phyloP scores from a whole-genome alignment of 2,113 vertebrate genomes.

The Grus americana region DNA sequence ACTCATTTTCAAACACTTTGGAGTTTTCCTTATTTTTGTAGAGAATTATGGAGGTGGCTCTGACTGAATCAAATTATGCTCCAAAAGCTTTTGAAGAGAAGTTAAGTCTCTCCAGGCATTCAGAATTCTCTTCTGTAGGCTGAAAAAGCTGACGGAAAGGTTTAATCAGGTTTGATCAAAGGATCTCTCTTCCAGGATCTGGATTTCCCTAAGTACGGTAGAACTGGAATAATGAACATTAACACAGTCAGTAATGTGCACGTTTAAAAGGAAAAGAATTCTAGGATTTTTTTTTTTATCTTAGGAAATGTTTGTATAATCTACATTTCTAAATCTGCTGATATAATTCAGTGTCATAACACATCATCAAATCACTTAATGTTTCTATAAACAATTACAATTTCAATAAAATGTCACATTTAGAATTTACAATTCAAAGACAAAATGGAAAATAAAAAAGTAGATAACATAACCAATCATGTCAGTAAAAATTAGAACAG shows the following conservation, averaged over 20 bases:
- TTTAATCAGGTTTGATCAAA: slow-evolving; percentile 41
- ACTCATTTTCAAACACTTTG: neutral
- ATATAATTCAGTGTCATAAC: neutral
- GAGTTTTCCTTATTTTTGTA: neutral
- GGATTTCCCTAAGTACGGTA: neutral
- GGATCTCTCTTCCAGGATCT: neutral
- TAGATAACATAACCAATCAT: neutral
- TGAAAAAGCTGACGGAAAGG: neutral
- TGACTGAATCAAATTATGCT: slow-evolving; percentile 32
- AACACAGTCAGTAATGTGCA: neutral
- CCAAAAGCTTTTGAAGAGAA: slow-evolving; percentile 57
- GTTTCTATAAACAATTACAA: neutral
- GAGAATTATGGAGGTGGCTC: slow-evolving; percentile 33
- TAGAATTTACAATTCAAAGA: slow-evolving; percentile 32
- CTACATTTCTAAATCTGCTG: neutral
- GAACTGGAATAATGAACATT: neutral
- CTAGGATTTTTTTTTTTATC: neutral
- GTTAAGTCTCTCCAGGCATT: slow-evolving; percentile 15
- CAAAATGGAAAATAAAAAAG: neutral
- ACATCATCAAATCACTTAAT: neutral
- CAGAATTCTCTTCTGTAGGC: neutral
- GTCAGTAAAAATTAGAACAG: slow-evolving; percentile 25
- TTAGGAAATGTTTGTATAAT: neutral
- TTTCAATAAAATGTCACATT: slow-evolving; percentile 53
- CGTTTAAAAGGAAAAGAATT: neutral